A percentile compares a stretch with the other conserved stretches of the same genome.
These are phyloP conservation scores for Crotalus viridis DNA, from an alignment of 2,113 vertebrate genomes.

Conservation along the genomic window DNA sequence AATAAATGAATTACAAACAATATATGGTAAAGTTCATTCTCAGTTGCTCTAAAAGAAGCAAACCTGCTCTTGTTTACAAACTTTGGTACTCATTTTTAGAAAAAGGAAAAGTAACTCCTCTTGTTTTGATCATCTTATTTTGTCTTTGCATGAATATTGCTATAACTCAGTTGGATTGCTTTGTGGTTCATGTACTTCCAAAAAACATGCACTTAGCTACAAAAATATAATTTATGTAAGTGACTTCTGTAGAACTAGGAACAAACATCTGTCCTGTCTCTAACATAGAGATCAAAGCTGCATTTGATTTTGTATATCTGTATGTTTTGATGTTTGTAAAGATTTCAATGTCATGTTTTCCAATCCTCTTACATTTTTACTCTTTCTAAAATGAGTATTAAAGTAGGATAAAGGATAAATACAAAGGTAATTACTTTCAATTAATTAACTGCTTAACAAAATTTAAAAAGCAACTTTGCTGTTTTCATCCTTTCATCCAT, in stretches of 20 bases:
- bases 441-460: neutral
- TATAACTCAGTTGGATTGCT: neutral
- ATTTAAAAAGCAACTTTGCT: neutral
- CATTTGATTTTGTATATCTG: neutral
- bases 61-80: neutral
- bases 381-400: neutral
- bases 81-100: neutral
- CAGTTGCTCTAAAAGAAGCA: neutral
- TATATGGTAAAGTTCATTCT: neutral
- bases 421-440: neutral
- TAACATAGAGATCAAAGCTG: neutral
- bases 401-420: neutral
- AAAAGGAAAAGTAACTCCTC: neutral
- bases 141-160: neutral
- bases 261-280: neutral
- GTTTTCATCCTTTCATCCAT: neutral
- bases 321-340: neutral
- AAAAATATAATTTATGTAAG: neutral
- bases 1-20: neutral
- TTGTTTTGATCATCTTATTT: neutral
- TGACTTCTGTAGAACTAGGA: neutral
- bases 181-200: neutral
- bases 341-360: neutral
- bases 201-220: neutral
- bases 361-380: neutral